Conservation (phyloP, 2,888 invertebrate species). For the Agrotis segetum region DNA sequence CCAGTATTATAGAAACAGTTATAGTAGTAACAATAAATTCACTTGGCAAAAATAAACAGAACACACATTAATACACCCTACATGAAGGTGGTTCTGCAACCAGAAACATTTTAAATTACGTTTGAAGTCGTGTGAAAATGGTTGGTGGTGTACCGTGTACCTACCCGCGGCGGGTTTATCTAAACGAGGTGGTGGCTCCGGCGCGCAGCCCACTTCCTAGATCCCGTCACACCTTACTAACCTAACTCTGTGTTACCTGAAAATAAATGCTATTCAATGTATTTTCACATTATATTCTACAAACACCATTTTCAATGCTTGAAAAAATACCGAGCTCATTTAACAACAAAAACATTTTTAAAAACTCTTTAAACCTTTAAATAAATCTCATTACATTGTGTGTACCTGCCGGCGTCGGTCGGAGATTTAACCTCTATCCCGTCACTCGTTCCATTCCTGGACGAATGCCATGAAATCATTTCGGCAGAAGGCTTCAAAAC, state of each 20-base stretch:
- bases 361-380: slow-evolving; percentile 50
- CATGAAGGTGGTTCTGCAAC: slow-evolving; percentile 56
- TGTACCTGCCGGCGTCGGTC: slow-evolving; percentile 40
- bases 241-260: slow-evolving; percentile 37
- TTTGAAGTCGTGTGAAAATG: slow-evolving; percentile 70
- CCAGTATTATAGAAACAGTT: slow-evolving; percentile 49
- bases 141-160: slow-evolving; percentile 55
- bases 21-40: slow-evolving; percentile 48
- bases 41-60: slow-evolving; percentile 48
- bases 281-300: slow-evolving; percentile 20
- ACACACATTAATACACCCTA: slow-evolving; percentile 53
- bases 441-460: slow-evolving; percentile 54
- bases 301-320: slow-evolving; percentile 19
- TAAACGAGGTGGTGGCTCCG: slow-evolving; percentile 67
- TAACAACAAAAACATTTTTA: slow-evolving; percentile 47
- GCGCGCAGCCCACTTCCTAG: slow-evolving; percentile 35
- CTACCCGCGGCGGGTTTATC: slow-evolving; percentile 64
- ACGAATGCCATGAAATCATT: slow-evolving; percentile 59
- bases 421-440: slow-evolving; percentile 50
- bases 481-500: slow-evolving; percentile 54
- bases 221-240: slow-evolving; percentile 39
- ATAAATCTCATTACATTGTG: slow-evolving; percentile 47
- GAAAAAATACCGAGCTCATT: slow-evolving; percentile 23
- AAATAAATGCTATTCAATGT: slow-evolving; percentile 54
- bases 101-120: slow-evolving; percentile 71